These are phyloP conservation scores for Muraenolepis orangiensis DNA, from an alignment of 2,797 vertebrate genomes.

Conservation along the genomic window DNA sequence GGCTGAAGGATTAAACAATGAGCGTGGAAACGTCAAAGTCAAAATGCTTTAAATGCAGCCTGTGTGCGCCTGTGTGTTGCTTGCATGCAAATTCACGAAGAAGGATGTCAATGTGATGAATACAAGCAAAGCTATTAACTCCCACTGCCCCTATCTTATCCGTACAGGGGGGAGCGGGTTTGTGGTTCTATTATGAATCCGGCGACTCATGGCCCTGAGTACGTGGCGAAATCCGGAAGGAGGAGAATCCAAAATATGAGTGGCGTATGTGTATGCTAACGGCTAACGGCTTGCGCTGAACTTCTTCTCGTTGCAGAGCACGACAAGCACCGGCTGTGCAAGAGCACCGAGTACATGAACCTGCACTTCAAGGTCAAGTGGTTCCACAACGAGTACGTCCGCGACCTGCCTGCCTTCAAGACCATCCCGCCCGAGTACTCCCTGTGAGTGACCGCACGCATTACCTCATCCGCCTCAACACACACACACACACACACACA, in stretches of 20 bases:
- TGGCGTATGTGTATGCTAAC: conserved; percentile 18
- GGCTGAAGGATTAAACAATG: too few relatives aligned
- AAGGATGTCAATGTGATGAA: neutral
- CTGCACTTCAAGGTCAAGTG: conserved; percentile 99
- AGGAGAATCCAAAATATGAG: too few relatives aligned
- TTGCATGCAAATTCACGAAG: neutral
- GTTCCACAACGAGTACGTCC: conserved; percentile 98
- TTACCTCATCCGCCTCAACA: neutral
- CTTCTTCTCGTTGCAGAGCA: conserved; percentile 84
- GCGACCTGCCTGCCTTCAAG: conserved; percentile 90
- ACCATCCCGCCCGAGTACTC: conserved; percentile 92
- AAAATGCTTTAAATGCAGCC: neutral
- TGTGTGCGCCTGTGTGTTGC: neutral
- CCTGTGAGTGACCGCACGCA: conserved; percentile 79
- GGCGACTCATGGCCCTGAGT: too few relatives aligned
- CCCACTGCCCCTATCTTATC: neutral
- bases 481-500: neutral
- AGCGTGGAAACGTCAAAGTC: neutral
- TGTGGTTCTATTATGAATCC: too few relatives aligned
- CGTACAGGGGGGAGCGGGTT: neutral
- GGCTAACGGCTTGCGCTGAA: conserved; percentile 39
- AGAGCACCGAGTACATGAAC: conserved; percentile 99
- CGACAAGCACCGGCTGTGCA: conserved; percentile 95
- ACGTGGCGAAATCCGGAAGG: too few relatives aligned
- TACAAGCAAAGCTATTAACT: neutral